Evolutionary conservation across 2,113 vertebrate genomes (phyloP), one percentile per base, ranked within the genome.

Genomic region (Illadopsis cleaveri): DNA sequence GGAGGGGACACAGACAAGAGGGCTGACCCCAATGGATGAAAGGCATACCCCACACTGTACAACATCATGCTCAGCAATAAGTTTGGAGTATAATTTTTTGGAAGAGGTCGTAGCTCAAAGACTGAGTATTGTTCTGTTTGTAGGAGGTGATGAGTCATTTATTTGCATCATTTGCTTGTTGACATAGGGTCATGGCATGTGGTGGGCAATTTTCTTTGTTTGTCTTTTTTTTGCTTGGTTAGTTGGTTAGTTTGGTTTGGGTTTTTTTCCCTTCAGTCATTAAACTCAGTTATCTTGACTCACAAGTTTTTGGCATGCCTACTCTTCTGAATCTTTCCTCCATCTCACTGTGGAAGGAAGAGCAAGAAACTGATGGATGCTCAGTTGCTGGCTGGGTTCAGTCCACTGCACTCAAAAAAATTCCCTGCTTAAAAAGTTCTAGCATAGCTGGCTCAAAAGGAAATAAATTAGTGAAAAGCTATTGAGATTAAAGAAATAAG

Each of bases 1-100:
- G 2, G 12, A 82, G 5, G 15, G 6, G 38, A 62, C 15, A 72
- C 0, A 0, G 8, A 20, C 8, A 3, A 19, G 28, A 50, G 4
- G 54, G 3, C 4, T 60, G 35, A 57, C 8, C 2, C 1, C 0
- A 58, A 13, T 2, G 25, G 18, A 30, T 30, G 28, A 73, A 77
- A 82, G 8, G 16, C 9, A 13, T 54, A 21, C 24, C 64, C 24
- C 17, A 21, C 15, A 23, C 7, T 12, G 7, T 40, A 30, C n/a
- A 30, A 33, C 19, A 15, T 6, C 14, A 48, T 18, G 6, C 5
- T 56, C 19, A 37, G 4, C 9, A 84, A n/a, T 37, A 61, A 37
- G 33, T 42, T 11, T n/a, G 4, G 4, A 24, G 3, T 6, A 47
- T 8, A 47, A 14, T 25, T 77, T 77, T 56, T 68, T 6, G 1